Conservation (phyloP, 2,797 vertebrate species). For the Alcedo quadribrachys region DNA sequence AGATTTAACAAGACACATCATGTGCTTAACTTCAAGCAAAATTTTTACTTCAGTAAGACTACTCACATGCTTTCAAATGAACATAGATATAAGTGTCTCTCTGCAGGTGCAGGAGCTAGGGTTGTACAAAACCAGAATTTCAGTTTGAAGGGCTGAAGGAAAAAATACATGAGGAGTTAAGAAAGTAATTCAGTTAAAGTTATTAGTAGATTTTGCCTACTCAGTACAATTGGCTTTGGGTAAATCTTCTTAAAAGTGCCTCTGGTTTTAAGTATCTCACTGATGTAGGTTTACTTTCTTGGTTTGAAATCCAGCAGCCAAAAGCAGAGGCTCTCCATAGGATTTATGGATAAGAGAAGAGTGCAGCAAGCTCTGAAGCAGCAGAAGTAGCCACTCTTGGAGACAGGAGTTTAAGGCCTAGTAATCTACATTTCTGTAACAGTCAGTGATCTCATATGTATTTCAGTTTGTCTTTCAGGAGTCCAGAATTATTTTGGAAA, state of each 20-base stretch:
- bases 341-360: not conserved
- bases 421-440: not conserved
- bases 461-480: not conserved
- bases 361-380: not conserved
- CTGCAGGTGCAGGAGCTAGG: not conserved
- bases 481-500: not conserved
- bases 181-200: not conserved
- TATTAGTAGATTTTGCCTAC: not conserved
- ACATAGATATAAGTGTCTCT: not conserved
- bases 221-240: not conserved
- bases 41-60: not conserved
- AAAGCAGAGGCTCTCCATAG: not conserved
- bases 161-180: not conserved
- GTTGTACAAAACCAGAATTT: not conserved
- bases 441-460: not conserved
- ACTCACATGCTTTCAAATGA: not conserved
- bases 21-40: not conserved
- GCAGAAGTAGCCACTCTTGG: not conserved
- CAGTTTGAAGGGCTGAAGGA: not conserved
- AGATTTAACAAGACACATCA: accelerated
- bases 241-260: slow-evolving; percentile 29
- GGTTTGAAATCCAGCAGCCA: not conserved
- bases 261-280: not conserved
- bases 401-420: not conserved
- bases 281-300: not conserved